Evolutionary conservation across 1,140 invertebrate species (phyloP), one percentile per base, ranked within the genome.

Genomic region (Heliconius himera): DNA sequence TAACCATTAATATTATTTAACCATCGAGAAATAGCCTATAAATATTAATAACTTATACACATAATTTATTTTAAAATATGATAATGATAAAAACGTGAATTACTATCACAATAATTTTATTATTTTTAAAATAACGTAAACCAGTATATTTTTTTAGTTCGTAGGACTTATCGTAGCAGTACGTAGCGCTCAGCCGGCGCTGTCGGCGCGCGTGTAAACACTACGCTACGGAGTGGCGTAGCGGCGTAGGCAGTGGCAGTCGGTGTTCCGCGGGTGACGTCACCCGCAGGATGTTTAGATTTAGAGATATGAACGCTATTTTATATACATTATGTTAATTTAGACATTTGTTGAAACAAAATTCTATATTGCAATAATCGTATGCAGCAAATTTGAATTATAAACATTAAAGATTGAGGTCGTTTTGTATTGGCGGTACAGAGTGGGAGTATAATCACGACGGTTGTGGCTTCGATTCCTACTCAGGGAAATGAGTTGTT

Each of bases 131-230:
- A 29, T 41, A 41, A 22, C n/a, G 1, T 41, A 60, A 60, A 60
- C 11, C 3, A 22, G 56, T 13, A 66, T 22, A 16, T 26, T 66
- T 16, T 16, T 60, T 60, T 26, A 66, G 11, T 22, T 36, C 76
- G 82, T 81, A 83, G 82, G 76, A 70, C 70, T 66, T 79, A 73
- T 75, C 82, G 84, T 85, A 85, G 81, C 75, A 49, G 49, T 73
- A 78, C 77, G 82, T 84, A 84, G 81, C 82, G 78, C 78, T 82
- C 83, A 83, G 75, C 84, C 84, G 81, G 76, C 81, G 76, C 79
- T 74, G 76, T 79, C 84, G 82, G 72, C 84, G 81, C 82, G 84
- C 78, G 82, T 81, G 84, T 85, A 85, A 83, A 83, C 77, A 85
- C 84, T 85, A 85, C 82, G 77, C 83, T 85, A 83, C 82, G 83